A percentile compares a stretch with the other conserved stretches of the same genome.
Conservation (phyloP, 2,113 vertebrate species). For the Pelodiscus sinensis region DNA sequence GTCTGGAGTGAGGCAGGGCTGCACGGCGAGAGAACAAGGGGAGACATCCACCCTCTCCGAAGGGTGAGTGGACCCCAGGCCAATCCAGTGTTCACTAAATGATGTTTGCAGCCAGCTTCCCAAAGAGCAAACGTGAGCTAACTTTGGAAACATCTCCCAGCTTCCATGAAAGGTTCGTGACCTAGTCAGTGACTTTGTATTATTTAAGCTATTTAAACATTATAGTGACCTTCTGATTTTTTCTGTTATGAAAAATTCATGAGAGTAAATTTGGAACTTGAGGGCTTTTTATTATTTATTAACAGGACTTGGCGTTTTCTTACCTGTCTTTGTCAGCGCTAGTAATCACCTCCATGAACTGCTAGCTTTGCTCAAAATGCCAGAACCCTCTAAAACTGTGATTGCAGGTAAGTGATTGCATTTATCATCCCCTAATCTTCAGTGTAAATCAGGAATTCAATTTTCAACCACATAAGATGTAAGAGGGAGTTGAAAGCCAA, state of each 20-base stretch:
- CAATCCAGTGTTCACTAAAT: not conserved
- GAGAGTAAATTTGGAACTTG: constrained; percentile 19
- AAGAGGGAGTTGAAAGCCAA: constrained; percentile 60
- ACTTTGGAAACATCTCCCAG: not conserved
- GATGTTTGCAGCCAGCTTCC: not conserved
- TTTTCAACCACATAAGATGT: constrained; percentile 48
- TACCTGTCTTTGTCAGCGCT: constrained; percentile 25
- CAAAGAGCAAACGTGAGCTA: not conserved
- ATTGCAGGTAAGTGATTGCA: constrained; percentile 17
- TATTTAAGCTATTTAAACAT: not conserved
- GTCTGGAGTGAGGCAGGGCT: not conserved
- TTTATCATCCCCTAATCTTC: constrained; percentile 45
- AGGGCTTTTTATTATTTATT: constrained; percentile 43
- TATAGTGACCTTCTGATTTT: not conserved
- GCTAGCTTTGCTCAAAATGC: constrained; percentile 26
- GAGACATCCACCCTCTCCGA: not conserved
- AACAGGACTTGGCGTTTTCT: constrained; percentile 23
- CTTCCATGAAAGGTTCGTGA: not conserved
- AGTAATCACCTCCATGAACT: constrained; percentile 29
- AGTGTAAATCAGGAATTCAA: constrained; percentile 38
- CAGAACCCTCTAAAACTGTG: constrained; percentile 36
- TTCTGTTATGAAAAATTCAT: not conserved
- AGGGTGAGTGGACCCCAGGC: not conserved
- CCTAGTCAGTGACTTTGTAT: not conserved
- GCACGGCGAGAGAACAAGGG: not conserved